Evolutionary conservation across 2,113 vertebrate species (phyloP).

Genomic region (crab-eating macaque (Macaca fascicularis)): T2T-MFA8v1.1 NC_088395.1:126626001-126626500

Average conservation of each 20-base stretch:
- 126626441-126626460: background rate
- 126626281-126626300: background rate
- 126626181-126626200: background rate
- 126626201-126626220: background rate
- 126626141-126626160: background rate
- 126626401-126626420: background rate
- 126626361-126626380: background rate
- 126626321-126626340: background rate
- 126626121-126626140: background rate
- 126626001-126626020: background rate
- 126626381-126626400: background rate
- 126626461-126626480: slow-evolving; percentile 8
- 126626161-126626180: background rate
- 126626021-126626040: background rate
- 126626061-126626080: background rate
- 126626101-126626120: background rate
- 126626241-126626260: background rate
- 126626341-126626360: background rate
- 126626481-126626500: background rate
- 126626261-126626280: background rate
- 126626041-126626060: background rate
- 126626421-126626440: background rate
- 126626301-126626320: background rate
- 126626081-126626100: background rate
- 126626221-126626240: background rate